Evolutionary conservation across 2,113 vertebrate species (phyloP), one percentile per base, ranked within the genome.

Genomic region (Telmatochromis brichardi): DNA sequence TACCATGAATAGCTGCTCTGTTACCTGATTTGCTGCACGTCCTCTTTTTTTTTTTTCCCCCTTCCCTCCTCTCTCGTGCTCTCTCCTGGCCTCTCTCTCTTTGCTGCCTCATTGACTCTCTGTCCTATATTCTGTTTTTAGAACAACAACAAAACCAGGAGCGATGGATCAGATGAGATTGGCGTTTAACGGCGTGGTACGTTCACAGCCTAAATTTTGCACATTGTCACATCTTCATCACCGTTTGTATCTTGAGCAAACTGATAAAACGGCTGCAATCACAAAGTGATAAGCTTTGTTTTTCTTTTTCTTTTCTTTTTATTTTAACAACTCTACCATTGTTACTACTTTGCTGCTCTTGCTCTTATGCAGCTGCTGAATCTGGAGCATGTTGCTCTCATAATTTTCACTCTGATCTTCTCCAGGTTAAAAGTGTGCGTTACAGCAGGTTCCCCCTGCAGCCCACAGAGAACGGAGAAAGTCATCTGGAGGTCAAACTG

Each of bases 401-500:
- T 68, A 26, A 7, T 73, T 65, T 14, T 7, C 14, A 2, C 5
- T 42, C 5, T 84, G 26, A 17, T 55, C n/a, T 82, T 12, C 47
- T 83, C 7, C 90, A 99, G 98, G 96, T 97, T 9, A 94, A 96
- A 35, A 96, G 96, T 0, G 96, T 97, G 63, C 97, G 96, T 0
- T 99, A 99, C 81, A 98, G 97, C 0, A 96, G 97, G 73, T 99
- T 99, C 92, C 98, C 97, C 54, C 92, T 97, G 81, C 97, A 97
- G 47, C 97, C 97, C 12, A 94, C 83, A 0, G 97, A 97, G 15
- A 97, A 97, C 2, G 96, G 97, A 51, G 96, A 93, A 68, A 96
- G 95, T 68, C 97, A 97, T 0, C 96, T 98, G 7, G 98, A 98
- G 92, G 97, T 99, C 96, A 98, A 98, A 21, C 93, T 98, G 28